Evolutionary conservation across 2,888 invertebrate species (phyloP), one percentile per base, ranked within the genome.

Genomic region (Euspilapteryx auroguttella): DNA sequence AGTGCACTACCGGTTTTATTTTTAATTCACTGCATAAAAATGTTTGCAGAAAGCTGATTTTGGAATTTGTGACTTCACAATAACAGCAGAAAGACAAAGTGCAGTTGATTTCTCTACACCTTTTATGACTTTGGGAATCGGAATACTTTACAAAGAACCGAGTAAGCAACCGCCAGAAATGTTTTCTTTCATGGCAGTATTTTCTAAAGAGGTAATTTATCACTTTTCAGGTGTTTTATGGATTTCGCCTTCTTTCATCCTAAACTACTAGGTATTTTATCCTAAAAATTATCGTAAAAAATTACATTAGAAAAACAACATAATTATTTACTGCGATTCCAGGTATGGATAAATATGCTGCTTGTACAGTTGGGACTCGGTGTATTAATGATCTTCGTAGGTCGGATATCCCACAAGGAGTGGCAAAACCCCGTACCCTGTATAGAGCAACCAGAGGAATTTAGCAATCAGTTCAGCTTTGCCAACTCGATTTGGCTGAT

Each of bases 101-200:
- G 90, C 84, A n/a, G 92, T 94, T 1, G 95, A 96, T 59, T 97
- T 98, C 53, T 94, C 95, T 0, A 90, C 89, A 55, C 96, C 96
- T 0, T 97, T 96, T 56, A 94, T 97, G 89, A 92, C 89, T 45
- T 75, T 95, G 29, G 90, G 91, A 24, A 94, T 94, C 38, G 87
- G 89, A 29, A 95, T 97, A 37, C 61, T 95, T 10, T 95, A 88
- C 63, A 87, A 85, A 45, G 88, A 90, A 44, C 94, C 96, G 0
- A 85, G 82, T 44, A 89, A 89, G 43, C 86, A 88, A 37, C 85
- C 91, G 0, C 94, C 95, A 0, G 89, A 86, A 45, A 78, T 95
- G 34, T 95, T 95, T 55, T 93, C 94, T 0, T 97, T 97, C 54
- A 82, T 94, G 68, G 89, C 89, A 3, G 95, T 96, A 1, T 89